Conservation (phyloP, 2,113 vertebrate genomes). For the Lycaon pictus region DNA sequence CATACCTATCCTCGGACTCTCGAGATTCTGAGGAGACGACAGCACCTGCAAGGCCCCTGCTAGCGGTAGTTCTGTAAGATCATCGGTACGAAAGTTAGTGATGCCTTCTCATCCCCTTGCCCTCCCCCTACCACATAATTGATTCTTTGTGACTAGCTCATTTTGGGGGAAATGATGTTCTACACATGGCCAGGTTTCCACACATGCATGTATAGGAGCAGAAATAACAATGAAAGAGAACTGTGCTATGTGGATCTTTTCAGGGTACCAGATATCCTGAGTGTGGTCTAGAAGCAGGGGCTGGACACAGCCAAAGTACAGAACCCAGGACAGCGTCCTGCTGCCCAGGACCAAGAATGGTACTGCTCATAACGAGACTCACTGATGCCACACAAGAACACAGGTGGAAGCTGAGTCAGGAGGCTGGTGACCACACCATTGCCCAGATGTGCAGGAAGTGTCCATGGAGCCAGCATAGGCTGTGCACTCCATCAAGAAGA, state of each 20-base stretch:
- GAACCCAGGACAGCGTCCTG: background rate
- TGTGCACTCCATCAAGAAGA: too few species aligned
- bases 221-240: background rate
- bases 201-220: fast-evolving
- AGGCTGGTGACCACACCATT: fast-evolving
- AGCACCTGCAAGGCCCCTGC: background rate
- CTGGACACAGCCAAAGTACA: background rate
- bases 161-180: background rate
- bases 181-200: fast-evolving
- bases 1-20: background rate
- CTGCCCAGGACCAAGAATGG: background rate
- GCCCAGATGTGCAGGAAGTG: background rate
- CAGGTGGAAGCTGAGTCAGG: background rate
- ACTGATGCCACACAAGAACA: fast-evolving
- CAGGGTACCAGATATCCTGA: background rate
- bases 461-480: background rate
- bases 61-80: too few species aligned
- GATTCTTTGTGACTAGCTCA: background rate
- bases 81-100: fast-evolving
- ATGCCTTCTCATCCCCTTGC: background rate
- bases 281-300: too few species aligned
- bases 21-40: background rate
- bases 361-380: background rate
- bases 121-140: fast-evolving
- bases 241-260: background rate